Conservation (phyloP, 2,888 invertebrate species). For the Coelogynopora nodosa region DNA sequence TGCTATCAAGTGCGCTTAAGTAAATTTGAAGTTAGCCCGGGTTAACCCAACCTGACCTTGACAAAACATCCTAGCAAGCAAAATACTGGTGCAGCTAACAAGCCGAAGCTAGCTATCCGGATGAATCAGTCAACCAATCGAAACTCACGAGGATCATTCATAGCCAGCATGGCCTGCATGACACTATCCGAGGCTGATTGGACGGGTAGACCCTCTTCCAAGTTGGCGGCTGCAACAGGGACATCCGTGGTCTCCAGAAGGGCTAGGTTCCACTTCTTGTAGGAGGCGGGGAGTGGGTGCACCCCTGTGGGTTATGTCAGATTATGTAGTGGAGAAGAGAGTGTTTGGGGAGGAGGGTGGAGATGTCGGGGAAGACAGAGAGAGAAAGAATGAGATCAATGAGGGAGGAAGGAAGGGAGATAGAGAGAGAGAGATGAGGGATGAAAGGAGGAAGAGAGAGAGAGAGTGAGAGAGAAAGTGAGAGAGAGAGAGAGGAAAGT, state of each 20-base stretch:
- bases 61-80: too few species aligned
- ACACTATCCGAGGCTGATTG: not conserved
- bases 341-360: not conserved
- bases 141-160: slow-evolving; percentile 37
- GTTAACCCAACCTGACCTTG: too few species aligned
- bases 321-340: not conserved
- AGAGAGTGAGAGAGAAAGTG: too few species aligned
- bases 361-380: too few species aligned
- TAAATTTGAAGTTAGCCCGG: too few species aligned
- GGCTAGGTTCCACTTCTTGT: slow-evolving; percentile 53
- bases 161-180: slow-evolving; percentile 22
- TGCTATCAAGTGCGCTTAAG: too few species aligned
- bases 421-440: too few species aligned
- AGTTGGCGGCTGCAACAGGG: not conserved
- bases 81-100: not conserved
- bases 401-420: too few species aligned
- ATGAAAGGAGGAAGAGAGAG: too few species aligned
- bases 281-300: slow-evolving; percentile 54
- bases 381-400: too few species aligned
- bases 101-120: too few species aligned
- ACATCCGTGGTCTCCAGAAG: not conserved
- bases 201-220: not conserved
- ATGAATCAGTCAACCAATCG: slow-evolving; percentile 50
- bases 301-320: slow-evolving; percentile 50
- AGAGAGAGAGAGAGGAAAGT: too few species aligned